Evolutionary conservation across 2,113 vertebrate species (phyloP).

Genomic region (Etia nguti): DNA sequence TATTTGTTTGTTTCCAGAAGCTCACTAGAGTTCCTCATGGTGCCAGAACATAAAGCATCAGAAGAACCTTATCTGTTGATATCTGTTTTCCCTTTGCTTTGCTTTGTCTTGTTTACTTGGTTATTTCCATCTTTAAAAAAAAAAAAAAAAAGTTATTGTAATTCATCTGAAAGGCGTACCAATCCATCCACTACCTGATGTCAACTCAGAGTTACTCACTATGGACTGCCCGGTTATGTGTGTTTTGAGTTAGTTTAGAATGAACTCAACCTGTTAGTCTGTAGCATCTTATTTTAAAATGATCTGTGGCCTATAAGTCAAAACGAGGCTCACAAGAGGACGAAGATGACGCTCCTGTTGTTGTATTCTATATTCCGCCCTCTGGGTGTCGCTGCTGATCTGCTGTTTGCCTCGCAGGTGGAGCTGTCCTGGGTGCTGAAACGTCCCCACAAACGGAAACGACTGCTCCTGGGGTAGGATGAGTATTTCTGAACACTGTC

Average conservation of each 20-base stretch:
- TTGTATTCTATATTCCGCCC: neutral
- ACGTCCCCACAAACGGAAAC: neutral
- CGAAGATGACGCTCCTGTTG: neutral
- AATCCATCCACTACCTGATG: neutral
- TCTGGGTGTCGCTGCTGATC: slow-evolving; percentile 33
- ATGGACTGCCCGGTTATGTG: neutral
- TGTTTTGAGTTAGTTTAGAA: neutral
- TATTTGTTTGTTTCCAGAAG: neutral
- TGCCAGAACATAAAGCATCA: neutral
- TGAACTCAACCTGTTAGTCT: neutral
- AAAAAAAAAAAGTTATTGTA: neutral
- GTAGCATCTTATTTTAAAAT: neutral
- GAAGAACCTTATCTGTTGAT: neutral
- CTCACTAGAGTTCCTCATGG: neutral
- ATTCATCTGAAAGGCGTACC: neutral
- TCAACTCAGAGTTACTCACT: neutral
- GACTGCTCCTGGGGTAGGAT: neutral
- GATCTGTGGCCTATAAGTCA: neutral
- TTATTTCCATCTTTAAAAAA: neutral
- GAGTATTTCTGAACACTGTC: neutral
- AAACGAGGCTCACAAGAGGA: neutral
- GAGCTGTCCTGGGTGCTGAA: slow-evolving; percentile 56
- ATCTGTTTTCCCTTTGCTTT: neutral
- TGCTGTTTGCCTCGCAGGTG: neutral
- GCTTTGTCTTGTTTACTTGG: neutral